phyloP scores from a whole-genome alignment of 37 sponge, comb jelly and placozoan species.

The Amphimedon queenslandica region DNA sequence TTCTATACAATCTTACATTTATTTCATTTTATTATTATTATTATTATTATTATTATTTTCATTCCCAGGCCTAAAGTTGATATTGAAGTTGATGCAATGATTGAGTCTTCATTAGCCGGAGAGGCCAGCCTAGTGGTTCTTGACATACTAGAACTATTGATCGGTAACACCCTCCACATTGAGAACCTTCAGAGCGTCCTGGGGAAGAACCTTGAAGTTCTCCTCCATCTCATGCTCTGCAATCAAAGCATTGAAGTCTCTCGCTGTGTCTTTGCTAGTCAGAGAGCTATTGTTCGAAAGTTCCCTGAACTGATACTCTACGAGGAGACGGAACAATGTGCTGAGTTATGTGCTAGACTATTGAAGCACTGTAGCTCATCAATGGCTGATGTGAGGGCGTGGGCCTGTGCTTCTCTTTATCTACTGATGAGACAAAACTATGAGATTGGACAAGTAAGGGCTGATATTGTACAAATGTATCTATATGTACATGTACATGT shows the following conservation, averaged over 20 bases:
- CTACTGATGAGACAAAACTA: too few relatives aligned
- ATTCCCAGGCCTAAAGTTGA: too few relatives aligned
- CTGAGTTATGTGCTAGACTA: constrained; percentile 83
- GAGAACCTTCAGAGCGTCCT: constrained; percentile 29
- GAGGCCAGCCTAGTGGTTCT: constrained; percentile 81
- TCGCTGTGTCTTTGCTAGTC: constrained; percentile 78
- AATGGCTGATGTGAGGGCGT: constrained; percentile 66
- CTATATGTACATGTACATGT: constrained; percentile 88
- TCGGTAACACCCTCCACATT: constrained; percentile 53
- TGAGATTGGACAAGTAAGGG: too few relatives aligned
- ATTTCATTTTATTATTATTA: too few relatives aligned
- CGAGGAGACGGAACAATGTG: constrained; percentile 92
- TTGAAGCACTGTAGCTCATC: constrained; percentile 86
- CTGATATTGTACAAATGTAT: constrained; percentile 79
- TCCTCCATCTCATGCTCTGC: constrained; percentile 76
- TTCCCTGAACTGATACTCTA: constrained; percentile 87
- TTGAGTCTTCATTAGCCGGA: constrained; percentile 74
- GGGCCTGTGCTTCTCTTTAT: too few relatives aligned
- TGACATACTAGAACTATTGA: constrained; percentile 82
- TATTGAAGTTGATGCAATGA: constrained; percentile 58
- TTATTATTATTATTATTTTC: too few relatives aligned
- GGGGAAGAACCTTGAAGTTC: constrained; percentile 52
- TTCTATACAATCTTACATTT: too few relatives aligned
- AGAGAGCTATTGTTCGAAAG: constrained; percentile 82
- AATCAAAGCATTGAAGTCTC: constrained; percentile 80